A percentile compares a stretch with the other conserved stretches of the same genome.
These are phyloP conservation scores for Hyphantria cunea DNA, from an alignment of 1,140 invertebrate species.

Conservation along the genomic window DNA sequence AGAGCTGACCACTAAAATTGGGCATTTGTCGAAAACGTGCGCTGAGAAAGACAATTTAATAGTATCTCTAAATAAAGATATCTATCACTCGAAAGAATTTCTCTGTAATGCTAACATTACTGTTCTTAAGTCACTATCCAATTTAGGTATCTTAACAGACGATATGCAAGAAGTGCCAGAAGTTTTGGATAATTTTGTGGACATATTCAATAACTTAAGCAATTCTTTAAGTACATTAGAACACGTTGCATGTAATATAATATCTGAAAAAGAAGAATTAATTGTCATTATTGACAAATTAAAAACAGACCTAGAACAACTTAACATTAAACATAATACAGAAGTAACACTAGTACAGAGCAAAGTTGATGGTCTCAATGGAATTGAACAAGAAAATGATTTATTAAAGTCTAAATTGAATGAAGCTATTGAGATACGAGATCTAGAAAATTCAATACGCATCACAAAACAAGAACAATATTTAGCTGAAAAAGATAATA, in stretches of 20 bases:
- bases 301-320: conserved; percentile 16
- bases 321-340: conserved; percentile 17
- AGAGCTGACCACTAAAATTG: conserved; percentile 39
- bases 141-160: conserved; percentile 45
- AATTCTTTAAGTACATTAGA: conserved; percentile 44
- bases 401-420: conserved; percentile 2
- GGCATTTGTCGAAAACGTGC: conserved; percentile 40
- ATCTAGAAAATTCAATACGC: neutral
- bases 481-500: neutral
- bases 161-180: conserved; percentile 49
- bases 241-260: conserved; percentile 30
- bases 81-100: conserved; percentile 40
- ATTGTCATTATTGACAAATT: conserved; percentile 30
- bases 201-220: conserved; percentile 41
- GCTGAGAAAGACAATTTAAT: conserved; percentile 47
- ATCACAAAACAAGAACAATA: neutral
- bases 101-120: conserved; percentile 42
- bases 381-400: conserved; percentile 18
- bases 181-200: conserved; percentile 48
- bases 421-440: conserved; percentile 1
- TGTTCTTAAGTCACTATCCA: conserved; percentile 48
- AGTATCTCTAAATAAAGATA: conserved; percentile 35
- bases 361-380: conserved; percentile 16
- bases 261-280: conserved; percentile 41
- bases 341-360: conserved; percentile 26